Conservation (phyloP, 53 echinoderm and acorn worm genomes). For the Crossaster papposus region DNA sequence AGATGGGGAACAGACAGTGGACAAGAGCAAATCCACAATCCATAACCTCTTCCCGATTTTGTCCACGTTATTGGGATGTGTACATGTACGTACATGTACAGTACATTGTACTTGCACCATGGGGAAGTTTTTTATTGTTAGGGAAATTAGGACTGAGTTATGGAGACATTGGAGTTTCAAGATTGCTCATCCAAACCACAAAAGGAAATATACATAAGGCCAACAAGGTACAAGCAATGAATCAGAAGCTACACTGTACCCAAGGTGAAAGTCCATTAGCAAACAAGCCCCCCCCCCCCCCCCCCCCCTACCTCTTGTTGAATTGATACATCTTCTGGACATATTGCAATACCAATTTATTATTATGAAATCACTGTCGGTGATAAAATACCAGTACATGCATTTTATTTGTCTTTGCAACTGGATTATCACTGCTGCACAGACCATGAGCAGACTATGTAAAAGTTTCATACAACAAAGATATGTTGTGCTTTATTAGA, state of each 20-base stretch:
- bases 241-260: too few species aligned
- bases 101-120: too few species aligned
- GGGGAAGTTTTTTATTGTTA: too few species aligned
- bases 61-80: too few species aligned
- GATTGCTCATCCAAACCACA: neutral
- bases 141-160: too few species aligned
- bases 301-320: neutral
- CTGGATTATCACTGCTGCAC: neutral
- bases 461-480: neutral
- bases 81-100: too few species aligned
- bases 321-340: neutral
- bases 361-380: neutral
- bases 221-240: too few species aligned
- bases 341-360: neutral
- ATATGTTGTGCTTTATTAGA: neutral
- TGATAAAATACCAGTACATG: too few species aligned
- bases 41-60: too few species aligned
- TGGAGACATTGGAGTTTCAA: neutral
- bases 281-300: neutral
- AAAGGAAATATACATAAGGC: neutral
- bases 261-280: neutral
- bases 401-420: neutral
- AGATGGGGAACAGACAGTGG: too few species aligned
- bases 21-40: too few species aligned
- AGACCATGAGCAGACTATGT: neutral